These are phyloP conservation scores for Oncorhynchus mykiss DNA, from an alignment of 2,113 vertebrate genomes.

Conservation along the genomic window DNA sequence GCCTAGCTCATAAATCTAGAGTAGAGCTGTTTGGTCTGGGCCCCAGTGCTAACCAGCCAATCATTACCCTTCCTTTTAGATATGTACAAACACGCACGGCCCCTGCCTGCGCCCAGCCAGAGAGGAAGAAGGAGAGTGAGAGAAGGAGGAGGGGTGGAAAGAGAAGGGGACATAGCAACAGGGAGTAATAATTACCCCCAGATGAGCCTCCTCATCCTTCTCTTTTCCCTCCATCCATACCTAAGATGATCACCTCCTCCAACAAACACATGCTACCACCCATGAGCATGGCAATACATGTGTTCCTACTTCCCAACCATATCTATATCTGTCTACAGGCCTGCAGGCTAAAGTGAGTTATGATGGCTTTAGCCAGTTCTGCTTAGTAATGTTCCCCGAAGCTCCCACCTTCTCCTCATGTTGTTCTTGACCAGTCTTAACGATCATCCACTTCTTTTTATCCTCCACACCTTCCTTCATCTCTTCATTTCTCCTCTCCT, in stretches of 20 bases:
- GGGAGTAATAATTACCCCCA: conserved; percentile 15
- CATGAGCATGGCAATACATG: conserved; percentile 1
- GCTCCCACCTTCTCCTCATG: conserved; percentile 34
- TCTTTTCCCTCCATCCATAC: neutral
- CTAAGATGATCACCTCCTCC: neutral
- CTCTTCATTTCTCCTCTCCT: conserved; percentile 33
- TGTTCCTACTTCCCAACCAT: neutral
- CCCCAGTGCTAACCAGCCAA: conserved; percentile 29
- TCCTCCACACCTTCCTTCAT: conserved; percentile 13
- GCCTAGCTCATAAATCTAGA: conserved; percentile 56
- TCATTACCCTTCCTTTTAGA: conserved; percentile 43
- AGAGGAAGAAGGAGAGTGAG: neutral
- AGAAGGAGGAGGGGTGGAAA: conserved; percentile 3
- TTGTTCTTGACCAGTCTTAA: conserved; percentile 61
- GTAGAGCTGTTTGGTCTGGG: conserved; percentile 42
- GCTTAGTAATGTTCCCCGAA: conserved; percentile 31
- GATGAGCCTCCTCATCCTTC: neutral
- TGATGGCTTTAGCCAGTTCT: conserved; percentile 38
- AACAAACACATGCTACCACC: conserved; percentile 17
- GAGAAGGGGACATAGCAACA: neutral
- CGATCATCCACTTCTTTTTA: conserved; percentile 19
- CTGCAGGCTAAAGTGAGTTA: conserved; percentile 26
- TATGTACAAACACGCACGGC: conserved; percentile 52
- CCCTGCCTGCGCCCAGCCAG: conserved; percentile 6
- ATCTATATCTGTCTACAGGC: neutral